phyloP scores from a whole-genome alignment of 2,797 vertebrate species.

The Petrocephalus sullivani region DNA sequence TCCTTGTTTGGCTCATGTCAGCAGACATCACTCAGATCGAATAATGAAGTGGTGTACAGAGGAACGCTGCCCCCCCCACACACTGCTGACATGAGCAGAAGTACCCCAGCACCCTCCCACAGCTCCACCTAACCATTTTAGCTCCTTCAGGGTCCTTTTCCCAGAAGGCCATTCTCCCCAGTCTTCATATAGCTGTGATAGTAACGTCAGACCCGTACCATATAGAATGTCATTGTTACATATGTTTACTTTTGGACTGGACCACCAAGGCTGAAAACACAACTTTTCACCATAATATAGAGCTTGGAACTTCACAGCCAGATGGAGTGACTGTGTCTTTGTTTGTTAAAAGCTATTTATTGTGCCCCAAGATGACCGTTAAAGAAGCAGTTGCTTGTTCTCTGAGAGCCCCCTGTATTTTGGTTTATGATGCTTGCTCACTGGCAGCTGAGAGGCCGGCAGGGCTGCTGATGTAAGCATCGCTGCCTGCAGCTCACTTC shows the following conservation, averaged over 20 bases:
- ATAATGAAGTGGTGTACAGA: conserved; percentile 41
- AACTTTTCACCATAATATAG: neutral
- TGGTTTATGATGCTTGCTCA: neutral
- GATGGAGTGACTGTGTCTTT: conserved; percentile 2
- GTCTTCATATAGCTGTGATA: neutral
- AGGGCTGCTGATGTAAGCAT: neutral
- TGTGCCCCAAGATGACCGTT: neutral
- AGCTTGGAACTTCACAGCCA: neutral
- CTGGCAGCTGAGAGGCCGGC: neutral
- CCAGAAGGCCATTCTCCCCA: neutral
- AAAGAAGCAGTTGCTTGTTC: conserved; percentile 15
- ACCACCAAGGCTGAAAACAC: neutral
- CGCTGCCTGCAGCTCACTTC: neutral
- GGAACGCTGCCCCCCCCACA: conserved; percentile 30
- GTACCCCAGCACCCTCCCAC: conserved; percentile 38
- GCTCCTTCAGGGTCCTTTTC: neutral
- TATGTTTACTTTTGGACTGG: neutral
- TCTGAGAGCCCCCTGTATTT: neutral
- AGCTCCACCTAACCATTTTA: conserved; percentile 20
- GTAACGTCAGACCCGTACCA: neutral
- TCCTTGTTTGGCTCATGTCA: conserved; percentile 58
- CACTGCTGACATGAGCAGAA: conserved; percentile 51
- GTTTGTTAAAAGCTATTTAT: neutral
- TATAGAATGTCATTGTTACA: neutral
- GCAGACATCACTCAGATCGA: conserved; percentile 57